Evolutionary conservation across 2,113 vertebrate species (phyloP).

Genomic region (Numenius arquata): DNA sequence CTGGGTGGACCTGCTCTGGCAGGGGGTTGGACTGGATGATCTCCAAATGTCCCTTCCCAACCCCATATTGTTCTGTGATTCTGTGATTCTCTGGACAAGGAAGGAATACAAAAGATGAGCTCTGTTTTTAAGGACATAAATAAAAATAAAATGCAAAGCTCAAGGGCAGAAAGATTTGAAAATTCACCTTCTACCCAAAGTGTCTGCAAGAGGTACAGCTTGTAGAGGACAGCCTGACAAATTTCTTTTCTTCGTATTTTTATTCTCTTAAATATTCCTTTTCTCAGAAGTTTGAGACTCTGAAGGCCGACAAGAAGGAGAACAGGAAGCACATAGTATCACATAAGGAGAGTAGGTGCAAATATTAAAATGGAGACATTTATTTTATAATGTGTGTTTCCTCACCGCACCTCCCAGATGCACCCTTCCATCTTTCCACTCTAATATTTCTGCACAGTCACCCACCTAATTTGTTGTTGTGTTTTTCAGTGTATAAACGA

Average conservation of each 20-base stretch:
- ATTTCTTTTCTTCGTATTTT: neutral
- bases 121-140: neutral
- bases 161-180: neutral
- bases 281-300: neutral
- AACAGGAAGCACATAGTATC: conserved; percentile 61
- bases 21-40: too few species aligned
- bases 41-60: too few species aligned
- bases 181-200: neutral
- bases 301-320: conserved; percentile 35
- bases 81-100: too few species aligned
- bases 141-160: neutral
- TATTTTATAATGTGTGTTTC: conserved; percentile 60
- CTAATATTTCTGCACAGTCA: conserved; percentile 62
- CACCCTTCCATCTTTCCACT: conserved; percentile 48
- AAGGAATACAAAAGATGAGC: too few species aligned
- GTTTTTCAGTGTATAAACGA: conserved; percentile 52
- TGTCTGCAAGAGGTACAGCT: neutral
- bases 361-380: conserved; percentile 69
- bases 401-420: conserved; percentile 31
- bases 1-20: too few species aligned
- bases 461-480: conserved; percentile 50
- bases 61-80: too few species aligned
- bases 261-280: conserved; percentile 25
- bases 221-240: neutral
- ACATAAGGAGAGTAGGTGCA: conserved; percentile 74